Evolutionary conservation across 2,113 vertebrate species (phyloP).

Genomic region (Datnioides undecimradiatus): DNA sequence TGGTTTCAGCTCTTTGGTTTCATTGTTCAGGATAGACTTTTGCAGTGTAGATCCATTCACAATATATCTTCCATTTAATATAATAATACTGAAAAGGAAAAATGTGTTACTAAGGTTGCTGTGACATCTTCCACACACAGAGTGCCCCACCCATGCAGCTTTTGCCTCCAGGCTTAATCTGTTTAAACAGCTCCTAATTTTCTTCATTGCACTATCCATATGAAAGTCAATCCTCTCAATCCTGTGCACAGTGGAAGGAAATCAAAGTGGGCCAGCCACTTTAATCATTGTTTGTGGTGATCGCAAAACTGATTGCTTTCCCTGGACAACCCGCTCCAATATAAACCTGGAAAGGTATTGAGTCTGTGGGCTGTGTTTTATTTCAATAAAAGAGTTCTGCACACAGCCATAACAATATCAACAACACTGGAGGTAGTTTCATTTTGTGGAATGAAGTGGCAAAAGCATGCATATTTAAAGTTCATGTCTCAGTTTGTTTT

Average conservation of each 20-base stretch:
- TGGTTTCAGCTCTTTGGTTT: neutral
- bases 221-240: neutral
- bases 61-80: too few species aligned
- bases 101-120: neutral
- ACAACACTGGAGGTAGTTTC: neutral
- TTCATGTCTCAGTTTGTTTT: neutral
- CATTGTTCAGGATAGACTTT: neutral
- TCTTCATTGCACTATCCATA: neutral
- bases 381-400: slow-evolving; percentile 9
- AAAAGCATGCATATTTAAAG: neutral
- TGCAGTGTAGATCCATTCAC: neutral
- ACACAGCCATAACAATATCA: neutral
- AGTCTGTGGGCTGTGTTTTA: neutral
- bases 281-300: neutral
- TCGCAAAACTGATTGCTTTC: neutral
- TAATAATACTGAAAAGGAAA: neutral
- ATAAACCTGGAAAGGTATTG: neutral
- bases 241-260: neutral
- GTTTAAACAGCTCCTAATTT: neutral
- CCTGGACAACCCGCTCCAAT: neutral
- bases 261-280: neutral
- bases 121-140: neutral
- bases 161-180: neutral
- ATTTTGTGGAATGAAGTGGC: neutral
- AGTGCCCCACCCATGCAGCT: neutral